Conservation (phyloP, 1,140 invertebrate genomes). For the Brachionus koreanus region DNA sequence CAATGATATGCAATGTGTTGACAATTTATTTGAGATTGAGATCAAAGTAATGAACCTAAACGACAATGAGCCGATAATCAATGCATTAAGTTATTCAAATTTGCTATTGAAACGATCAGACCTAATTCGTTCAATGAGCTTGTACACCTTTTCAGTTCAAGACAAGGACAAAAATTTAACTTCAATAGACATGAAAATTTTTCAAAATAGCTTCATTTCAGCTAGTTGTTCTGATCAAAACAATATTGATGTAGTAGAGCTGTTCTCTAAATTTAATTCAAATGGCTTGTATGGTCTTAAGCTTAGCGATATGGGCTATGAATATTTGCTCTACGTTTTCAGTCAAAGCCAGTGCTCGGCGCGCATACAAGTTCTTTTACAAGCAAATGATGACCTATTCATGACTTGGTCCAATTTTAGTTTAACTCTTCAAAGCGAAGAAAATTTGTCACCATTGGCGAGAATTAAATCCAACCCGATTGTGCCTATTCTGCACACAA, state of each 20-base stretch:
- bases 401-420: background rate
- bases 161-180: background rate
- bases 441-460: background rate
- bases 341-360: background rate
- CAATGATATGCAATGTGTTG: background rate
- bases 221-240: background rate
- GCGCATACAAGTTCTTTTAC: background rate
- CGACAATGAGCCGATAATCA: slow-evolving; percentile 21
- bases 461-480: background rate
- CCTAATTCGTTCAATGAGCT: background rate
- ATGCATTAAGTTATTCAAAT: background rate
- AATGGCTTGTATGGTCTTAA: background rate
- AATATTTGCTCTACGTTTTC: background rate
- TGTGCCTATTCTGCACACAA: slow-evolving; percentile 30
- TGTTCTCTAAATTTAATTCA: background rate
- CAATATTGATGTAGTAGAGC: background rate
- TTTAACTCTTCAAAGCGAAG: background rate
- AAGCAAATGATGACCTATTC: slow-evolving; percentile 12
- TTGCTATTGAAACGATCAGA: background rate
- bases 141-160: background rate
- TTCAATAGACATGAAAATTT: background rate
- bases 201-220: background rate
- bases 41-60: background rate
- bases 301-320: slow-evolving; percentile 2
- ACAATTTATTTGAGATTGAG: background rate